A percentile compares a stretch with the other conserved stretches of the same genome.
Evolutionary conservation across 2,888 invertebrate species (phyloP).

Genomic region (Uloborus plumipes): DNA sequence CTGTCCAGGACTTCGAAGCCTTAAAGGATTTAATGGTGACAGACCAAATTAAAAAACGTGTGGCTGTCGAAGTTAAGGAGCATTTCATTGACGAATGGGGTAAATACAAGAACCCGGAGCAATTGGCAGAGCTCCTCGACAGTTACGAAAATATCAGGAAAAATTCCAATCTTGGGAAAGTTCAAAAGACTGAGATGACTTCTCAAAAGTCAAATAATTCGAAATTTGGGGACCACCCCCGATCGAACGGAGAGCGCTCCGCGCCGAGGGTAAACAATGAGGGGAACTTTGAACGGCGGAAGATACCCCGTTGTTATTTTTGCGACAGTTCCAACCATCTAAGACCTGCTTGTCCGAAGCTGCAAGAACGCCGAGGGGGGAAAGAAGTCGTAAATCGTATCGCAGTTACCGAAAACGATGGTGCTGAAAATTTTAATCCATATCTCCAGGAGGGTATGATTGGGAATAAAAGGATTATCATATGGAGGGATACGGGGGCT

Average conservation of each 20-base stretch:
- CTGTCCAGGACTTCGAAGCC: not conserved
- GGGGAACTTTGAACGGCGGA: not conserved
- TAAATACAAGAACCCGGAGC: not conserved
- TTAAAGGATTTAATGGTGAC: slow-evolving; percentile 5
- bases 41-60: slow-evolving; percentile 5
- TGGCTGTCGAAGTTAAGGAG: not conserved
- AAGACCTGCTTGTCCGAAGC: not conserved
- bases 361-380: no score
- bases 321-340: not conserved
- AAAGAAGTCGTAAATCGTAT: no score
- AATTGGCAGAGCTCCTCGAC: not conserved
- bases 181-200: not conserved
- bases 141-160: not conserved
- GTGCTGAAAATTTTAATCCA: not conserved
- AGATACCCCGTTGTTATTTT: not conserved
- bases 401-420: not conserved
- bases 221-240: not conserved
- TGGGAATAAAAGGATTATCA: not conserved
- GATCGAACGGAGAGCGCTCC: not conserved
- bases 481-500: not conserved
- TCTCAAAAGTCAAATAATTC: not conserved
- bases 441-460: not conserved
- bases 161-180: not conserved
- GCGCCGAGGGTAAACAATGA: no score
- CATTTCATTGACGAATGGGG: slow-evolving; percentile 6